These are phyloP conservation scores for Drosophila willistoni DNA, from an alignment of 1,140 invertebrate genomes.

Conservation along the genomic window DNA sequence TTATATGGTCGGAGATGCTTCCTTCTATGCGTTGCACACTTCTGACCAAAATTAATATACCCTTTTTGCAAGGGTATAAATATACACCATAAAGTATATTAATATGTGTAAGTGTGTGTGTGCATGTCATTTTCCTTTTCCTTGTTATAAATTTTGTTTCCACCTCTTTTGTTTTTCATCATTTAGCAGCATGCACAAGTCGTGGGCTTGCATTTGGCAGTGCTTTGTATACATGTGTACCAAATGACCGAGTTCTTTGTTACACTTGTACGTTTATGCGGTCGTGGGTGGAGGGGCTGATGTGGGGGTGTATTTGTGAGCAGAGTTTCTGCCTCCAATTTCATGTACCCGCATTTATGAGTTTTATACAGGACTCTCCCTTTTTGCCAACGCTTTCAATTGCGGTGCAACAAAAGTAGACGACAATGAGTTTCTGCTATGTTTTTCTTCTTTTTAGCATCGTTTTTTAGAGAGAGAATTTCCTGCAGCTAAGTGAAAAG, in stretches of 20 bases:
- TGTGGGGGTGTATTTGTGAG: too few species aligned
- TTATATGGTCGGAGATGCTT: too few species aligned
- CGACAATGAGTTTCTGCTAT: conserved; percentile 32
- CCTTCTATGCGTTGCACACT: too few species aligned
- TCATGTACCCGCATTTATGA: conserved; percentile 52
- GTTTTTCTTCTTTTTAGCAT: neutral
- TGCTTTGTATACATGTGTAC: conserved; percentile 47
- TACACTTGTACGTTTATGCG: conserved; percentile 46
- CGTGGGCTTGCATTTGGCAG: conserved; percentile 52
- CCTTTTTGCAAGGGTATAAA: too few species aligned
- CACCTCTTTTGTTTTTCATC: conserved; percentile 34
- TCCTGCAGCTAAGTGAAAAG: conserved; percentile 22
- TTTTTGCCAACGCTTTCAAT: conserved; percentile 60
- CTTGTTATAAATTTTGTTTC: conserved; percentile 30
- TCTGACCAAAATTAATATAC: too few species aligned
- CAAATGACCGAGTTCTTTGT: conserved; percentile 75
- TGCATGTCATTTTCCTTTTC: conserved; percentile 37
- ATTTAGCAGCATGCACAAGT: conserved; percentile 63
- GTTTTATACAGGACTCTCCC: conserved; percentile 24
- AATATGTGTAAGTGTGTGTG: conserved; percentile 5
- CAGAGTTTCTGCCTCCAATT: conserved; percentile 24
- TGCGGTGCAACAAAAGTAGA: conserved; percentile 37
- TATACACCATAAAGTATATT: neutral
- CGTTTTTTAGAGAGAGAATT: conserved; percentile 22
- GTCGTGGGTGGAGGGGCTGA: conserved; percentile 1